phyloP scores from a whole-genome alignment of 2,797 vertebrate species.

The Pteropus rufus region DNA sequence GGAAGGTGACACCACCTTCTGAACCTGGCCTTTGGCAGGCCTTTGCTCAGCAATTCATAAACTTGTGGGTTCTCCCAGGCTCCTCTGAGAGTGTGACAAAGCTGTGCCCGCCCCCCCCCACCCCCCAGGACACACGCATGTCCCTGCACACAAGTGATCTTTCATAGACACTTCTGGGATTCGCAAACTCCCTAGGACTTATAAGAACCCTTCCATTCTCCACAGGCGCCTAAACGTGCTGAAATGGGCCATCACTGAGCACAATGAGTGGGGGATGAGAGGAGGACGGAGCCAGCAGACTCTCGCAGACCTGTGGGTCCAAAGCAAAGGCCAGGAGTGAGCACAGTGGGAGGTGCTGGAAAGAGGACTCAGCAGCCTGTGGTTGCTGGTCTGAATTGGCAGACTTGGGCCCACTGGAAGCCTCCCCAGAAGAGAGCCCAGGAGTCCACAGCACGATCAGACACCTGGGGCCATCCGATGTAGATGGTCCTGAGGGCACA shows the following conservation, averaged over 20 bases:
- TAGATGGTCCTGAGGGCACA: not conserved
- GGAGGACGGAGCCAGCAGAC: not conserved
- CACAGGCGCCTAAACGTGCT: rapidly evolving
- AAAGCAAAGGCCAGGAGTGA: not conserved
- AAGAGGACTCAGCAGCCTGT: not conserved
- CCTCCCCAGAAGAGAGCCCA: not conserved
- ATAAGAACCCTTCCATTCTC: not conserved
- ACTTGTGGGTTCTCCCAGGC: not conserved
- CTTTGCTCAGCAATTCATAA: not conserved
- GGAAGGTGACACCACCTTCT: rapidly evolving
- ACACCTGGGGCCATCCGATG: too few relatives aligned
- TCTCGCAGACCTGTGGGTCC: not conserved
- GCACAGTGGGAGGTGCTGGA: not conserved
- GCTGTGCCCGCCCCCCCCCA: not conserved
- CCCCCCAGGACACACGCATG: not conserved
- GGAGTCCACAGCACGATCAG: too few relatives aligned
- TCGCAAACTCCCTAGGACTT: not conserved
- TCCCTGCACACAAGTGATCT: not conserved
- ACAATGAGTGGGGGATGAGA: too few relatives aligned
- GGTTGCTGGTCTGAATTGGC: rapidly evolving
- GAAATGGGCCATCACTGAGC: not conserved
- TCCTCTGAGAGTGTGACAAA: not conserved
- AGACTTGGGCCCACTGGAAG: rapidly evolving
- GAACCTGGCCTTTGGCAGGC: not conserved
- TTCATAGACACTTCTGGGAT: not conserved